Conservation (phyloP, 1,140 invertebrate species). For the Lerema accius region DNA sequence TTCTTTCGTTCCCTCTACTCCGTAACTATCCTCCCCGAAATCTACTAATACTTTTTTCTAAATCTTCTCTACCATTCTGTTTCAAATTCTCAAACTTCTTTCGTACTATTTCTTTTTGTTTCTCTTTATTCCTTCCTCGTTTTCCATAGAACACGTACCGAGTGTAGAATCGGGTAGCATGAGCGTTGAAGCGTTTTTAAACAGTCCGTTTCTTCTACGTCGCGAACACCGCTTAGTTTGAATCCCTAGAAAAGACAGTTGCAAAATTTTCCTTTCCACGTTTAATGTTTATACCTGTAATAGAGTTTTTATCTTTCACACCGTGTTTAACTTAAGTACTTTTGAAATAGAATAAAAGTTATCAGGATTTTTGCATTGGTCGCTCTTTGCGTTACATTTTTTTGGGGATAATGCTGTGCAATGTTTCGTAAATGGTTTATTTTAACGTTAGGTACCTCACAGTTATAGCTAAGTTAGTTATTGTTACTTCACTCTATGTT, state of each 20-base stretch:
- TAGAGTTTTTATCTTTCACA: constrained; percentile 34
- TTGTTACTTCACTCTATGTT: no score
- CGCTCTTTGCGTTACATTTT: background rate
- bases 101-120: background rate
- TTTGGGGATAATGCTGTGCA: constrained; percentile 4
- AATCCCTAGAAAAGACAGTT: constrained; percentile 30
- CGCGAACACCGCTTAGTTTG: constrained; percentile 33
- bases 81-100: no score
- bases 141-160: background rate
- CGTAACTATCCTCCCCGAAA: no score
- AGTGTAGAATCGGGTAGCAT: constrained; percentile 27
- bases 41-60: background rate
- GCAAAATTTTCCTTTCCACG: constrained; percentile 28
- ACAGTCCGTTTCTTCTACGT: constrained; percentile 36
- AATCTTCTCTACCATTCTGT: no score
- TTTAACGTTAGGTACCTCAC: background rate
- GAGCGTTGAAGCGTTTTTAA: constrained; percentile 40
- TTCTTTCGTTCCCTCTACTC: no score
- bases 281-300: constrained; percentile 33
- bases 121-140: background rate
- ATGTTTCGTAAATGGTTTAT: constrained; percentile 6
- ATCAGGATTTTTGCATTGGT: background rate
- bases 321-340: constrained; percentile 31
- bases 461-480: no score
- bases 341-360: constrained; percentile 22